Conservation (phyloP, 1,140 invertebrate genomes). For the Vanessa atalanta region DNA sequence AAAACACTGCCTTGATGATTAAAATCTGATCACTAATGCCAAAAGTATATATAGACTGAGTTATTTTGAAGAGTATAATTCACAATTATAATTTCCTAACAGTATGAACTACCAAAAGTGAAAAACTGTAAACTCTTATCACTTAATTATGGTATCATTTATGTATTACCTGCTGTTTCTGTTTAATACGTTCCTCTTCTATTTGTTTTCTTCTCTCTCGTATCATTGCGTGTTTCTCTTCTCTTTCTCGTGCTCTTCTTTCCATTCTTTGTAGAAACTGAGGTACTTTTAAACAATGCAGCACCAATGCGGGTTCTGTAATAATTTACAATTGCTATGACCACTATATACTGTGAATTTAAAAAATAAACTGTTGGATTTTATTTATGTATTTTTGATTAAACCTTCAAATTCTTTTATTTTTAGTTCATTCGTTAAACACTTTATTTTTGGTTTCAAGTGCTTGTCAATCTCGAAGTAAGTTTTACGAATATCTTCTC, state of each 20-base stretch:
- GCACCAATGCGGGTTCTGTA: conserved; percentile 71
- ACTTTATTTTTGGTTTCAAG: conserved; percentile 82
- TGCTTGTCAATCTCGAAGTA: conserved; percentile 82
- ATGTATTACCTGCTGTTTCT: conserved; percentile 75
- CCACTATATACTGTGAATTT: background rate
- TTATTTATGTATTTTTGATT: background rate
- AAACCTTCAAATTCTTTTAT: conserved; percentile 65
- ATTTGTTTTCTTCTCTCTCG: conserved; percentile 82
- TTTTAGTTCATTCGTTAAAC: conserved; percentile 79
- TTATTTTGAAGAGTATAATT: no score
- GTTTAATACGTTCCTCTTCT: conserved; percentile 82
- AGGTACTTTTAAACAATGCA: conserved; percentile 82
- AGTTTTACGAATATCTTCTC: conserved; percentile 81
- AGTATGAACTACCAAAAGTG: background rate
- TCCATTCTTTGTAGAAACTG: conserved; percentile 85
- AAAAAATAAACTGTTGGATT: background rate
- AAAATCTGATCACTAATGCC: no score
- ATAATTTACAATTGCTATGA: conserved; percentile 23
- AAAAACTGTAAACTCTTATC: background rate
- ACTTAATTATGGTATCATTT: background rate
- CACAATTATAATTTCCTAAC: no score
- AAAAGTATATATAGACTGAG: no score
- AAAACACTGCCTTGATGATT: no score
- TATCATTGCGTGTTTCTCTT: conserved; percentile 83
- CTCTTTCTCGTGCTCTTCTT: conserved; percentile 82